These are phyloP conservation scores for Stigmatopora nigra DNA, from an alignment of 2,113 vertebrate genomes.

Conservation along the genomic window DNA sequence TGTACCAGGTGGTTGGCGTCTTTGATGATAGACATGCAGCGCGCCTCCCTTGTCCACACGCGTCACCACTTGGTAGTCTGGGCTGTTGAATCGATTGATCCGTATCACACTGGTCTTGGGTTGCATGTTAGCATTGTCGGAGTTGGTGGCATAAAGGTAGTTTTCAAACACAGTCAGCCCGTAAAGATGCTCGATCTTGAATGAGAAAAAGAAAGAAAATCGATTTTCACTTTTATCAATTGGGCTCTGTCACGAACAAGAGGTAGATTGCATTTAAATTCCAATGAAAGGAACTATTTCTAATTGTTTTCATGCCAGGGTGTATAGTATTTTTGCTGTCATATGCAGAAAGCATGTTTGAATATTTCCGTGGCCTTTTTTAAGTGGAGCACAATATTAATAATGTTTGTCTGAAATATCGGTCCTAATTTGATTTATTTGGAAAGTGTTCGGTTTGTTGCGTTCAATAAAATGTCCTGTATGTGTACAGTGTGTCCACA, in stretches of 20 bases:
- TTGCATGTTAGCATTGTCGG: constrained; percentile 90
- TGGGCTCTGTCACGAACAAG: not conserved
- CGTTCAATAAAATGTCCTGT: too few species aligned
- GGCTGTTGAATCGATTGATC: constrained; percentile 95
- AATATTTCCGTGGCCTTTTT: not conserved
- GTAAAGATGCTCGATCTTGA: constrained; percentile 85
- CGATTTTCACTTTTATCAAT: not conserved
- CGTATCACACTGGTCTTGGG: constrained; percentile 95
- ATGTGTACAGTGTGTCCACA: too few species aligned
- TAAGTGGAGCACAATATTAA: not conserved
- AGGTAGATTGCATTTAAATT: not conserved
- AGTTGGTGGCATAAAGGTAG: constrained; percentile 96
- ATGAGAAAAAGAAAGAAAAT: not conserved
- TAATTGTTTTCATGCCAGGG: not conserved
- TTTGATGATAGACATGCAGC: constrained; percentile 93
- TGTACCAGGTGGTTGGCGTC: constrained; percentile 87
- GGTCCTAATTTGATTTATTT: not conserved
- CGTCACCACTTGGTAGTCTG: constrained; percentile 93
- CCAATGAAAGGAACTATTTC: not conserved
- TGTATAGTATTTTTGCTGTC: not conserved
- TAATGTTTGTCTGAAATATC: not conserved
- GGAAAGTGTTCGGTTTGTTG: not conserved
- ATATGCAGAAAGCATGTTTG: not conserved
- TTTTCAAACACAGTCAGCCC: constrained; percentile 95
- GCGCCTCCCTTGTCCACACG: constrained; percentile 94